phyloP scores from a whole-genome alignment of 2,113 vertebrate species.

The Silurus asotus region DNA sequence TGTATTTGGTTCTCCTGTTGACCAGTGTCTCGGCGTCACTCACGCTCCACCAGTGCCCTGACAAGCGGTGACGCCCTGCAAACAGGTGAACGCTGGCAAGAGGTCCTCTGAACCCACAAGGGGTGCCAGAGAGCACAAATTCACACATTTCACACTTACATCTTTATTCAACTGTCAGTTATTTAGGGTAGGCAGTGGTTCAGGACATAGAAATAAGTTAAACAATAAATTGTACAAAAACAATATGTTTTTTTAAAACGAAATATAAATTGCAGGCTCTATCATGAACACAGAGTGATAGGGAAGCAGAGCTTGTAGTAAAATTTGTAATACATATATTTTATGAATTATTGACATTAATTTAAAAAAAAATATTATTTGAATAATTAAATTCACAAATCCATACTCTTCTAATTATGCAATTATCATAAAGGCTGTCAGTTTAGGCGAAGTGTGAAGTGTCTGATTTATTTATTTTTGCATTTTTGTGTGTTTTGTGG shows the following conservation, averaged over 20 bases:
- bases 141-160: slow-evolving; percentile 25
- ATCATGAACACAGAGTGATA: no score
- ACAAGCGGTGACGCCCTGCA: slow-evolving; percentile 80
- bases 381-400: no score
- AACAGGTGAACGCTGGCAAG: slow-evolving; percentile 81
- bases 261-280: no score
- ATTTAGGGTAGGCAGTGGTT: no score
- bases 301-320: no score
- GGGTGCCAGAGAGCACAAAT: slow-evolving; percentile 7
- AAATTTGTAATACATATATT: no score
- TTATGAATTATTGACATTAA: no score
- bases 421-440: background rate
- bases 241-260: no score
- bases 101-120: background rate
- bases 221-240: no score
- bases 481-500: background rate
- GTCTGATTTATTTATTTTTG: background rate
- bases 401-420: background rate
- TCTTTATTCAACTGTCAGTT: no score
- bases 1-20: slow-evolving; percentile 55
- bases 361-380: no score
- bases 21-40: slow-evolving; percentile 88
- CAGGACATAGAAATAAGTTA: no score
- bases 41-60: slow-evolving; percentile 91
- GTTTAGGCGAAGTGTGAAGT: slow-evolving; percentile 12